Evolutionary conservation across 2,113 vertebrate genomes (phyloP).

Genomic region (Macquaria ambigua): DNA sequence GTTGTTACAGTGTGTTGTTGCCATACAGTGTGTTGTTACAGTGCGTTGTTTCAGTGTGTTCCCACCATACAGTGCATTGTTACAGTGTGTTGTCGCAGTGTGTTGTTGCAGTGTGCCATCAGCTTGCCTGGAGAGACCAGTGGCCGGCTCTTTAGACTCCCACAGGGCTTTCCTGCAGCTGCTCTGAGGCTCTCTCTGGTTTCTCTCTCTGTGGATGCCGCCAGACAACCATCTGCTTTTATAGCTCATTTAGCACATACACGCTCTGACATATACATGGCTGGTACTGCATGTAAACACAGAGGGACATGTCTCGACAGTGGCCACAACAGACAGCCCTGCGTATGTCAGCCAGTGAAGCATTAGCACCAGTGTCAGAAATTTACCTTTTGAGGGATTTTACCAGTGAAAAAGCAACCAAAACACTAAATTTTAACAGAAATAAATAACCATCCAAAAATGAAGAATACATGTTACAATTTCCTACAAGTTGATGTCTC

Average conservation of each 20-base stretch:
- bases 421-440: background rate
- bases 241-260: conserved; percentile 63
- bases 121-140: conserved; percentile 32
- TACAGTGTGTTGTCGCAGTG: background rate
- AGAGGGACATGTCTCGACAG: conserved; percentile 27
- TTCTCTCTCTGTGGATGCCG: conserved; percentile 35
- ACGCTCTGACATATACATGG: conserved; percentile 8
- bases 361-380: background rate
- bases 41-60: background rate
- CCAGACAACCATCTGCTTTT: conserved; percentile 68
- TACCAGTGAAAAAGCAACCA: background rate
- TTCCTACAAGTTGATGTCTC: background rate
- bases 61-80: background rate
- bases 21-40: background rate
- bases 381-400: background rate
- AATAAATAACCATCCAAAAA: too few relatives aligned
- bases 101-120: conserved; percentile 19
- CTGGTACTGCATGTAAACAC: conserved; percentile 54
- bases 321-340: conserved; percentile 5
- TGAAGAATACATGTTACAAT: background rate
- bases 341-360: background rate
- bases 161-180: conserved; percentile 64
- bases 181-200: conserved; percentile 53
- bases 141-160: conserved; percentile 47
- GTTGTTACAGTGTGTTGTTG: background rate